A percentile compares a stretch with the other conserved stretches of the same genome.
phyloP scores from a whole-genome alignment of 2,113 vertebrate genomes.

The Leucosticte australis region DNA sequence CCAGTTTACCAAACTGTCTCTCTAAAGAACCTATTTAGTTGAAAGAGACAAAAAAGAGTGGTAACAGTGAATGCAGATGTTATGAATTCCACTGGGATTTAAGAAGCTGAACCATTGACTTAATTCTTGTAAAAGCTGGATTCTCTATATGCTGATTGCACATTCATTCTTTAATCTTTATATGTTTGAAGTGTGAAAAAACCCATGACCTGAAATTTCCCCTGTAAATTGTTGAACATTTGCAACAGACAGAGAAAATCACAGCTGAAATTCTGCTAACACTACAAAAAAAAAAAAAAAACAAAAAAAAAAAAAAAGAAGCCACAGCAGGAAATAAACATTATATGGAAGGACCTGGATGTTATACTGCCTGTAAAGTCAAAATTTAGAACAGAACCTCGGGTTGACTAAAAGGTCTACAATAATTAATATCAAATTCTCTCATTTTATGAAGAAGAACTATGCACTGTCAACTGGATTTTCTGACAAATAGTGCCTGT shows the following conservation, averaged over 20 bases:
- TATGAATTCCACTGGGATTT: conserved; percentile 50
- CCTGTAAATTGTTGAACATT: conserved; percentile 65
- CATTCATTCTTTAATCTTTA: conserved; percentile 66
- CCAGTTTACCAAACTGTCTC: conserved; percentile 38
- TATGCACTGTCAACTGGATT: background rate
- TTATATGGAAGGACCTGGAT: conserved; percentile 13
- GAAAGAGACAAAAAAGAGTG: conserved; percentile 34
- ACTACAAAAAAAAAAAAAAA: conserved; percentile 68
- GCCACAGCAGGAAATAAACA: conserved; percentile 25
- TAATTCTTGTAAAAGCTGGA: conserved; percentile 35
- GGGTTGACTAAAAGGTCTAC: conserved; percentile 14
- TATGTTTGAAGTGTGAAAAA: conserved; percentile 53
- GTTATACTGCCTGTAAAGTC: conserved; percentile 11
- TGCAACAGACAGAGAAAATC: conserved; percentile 65
- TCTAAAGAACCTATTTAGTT: conserved; percentile 55
- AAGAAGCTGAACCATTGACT: conserved; percentile 52
- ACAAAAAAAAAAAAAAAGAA: conserved; percentile 62
- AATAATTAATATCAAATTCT: conserved; percentile 54
- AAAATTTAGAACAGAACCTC: conserved; percentile 32
- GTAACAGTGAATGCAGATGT: conserved; percentile 42
- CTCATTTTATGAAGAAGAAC: conserved; percentile 17
- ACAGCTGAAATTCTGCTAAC: conserved; percentile 57
- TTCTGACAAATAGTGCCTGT: background rate
- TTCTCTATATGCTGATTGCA: conserved; percentile 58
- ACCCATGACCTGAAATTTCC: conserved; percentile 1